Evolutionary conservation across 2,888 invertebrate genomes (phyloP), one percentile per base, ranked within the genome.

Genomic region (Drosophila lacicola): DNA sequence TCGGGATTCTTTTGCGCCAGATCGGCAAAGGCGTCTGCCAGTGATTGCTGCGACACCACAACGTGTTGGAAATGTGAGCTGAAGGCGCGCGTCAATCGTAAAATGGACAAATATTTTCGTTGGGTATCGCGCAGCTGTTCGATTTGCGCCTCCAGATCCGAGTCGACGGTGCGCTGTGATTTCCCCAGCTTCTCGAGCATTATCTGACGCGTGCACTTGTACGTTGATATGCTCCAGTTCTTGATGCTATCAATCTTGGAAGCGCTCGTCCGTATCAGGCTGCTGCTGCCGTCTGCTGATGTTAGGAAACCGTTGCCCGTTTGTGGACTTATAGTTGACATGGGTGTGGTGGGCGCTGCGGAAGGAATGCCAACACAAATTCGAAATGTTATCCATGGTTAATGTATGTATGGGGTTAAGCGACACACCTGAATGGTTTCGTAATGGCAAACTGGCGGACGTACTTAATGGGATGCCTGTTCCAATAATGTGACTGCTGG

Each of bases 211-310:
- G 99, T 99, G 92, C 99, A 99, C 93, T 99, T 99, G 92, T 98
- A 99, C 0, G 99, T 99, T 69, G 98, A 98, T 90, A 99, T 97
- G 74, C 98, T 97, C 99, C 99, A 99, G 91, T 97, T 98, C 91
- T 97, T 97, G 72, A 99, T 94, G 64, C 96, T 95, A 92, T 99
- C 99, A 90, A 99, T 96, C 92, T 98, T 96, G 47, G 97, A 96
- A 21, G 95, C 91, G 62, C 91, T 92, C 47, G 88, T 91, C 67
- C 90, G 87, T 64, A 91, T 77, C 33, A 91, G 74, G 60, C 89
- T 89, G 34, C 89, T 81, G 64, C 86, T 82, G 29, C 92, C 91
- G 41, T 87, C 83, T 42, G 85, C 50, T 19, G 83, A 72, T 11
- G 80, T 88, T 1, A 83, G 42, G n/a, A 71, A 74, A 5, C 83